phyloP scores from a whole-genome alignment of 2,113 vertebrate genomes.

The Axis porcinus region DNA sequence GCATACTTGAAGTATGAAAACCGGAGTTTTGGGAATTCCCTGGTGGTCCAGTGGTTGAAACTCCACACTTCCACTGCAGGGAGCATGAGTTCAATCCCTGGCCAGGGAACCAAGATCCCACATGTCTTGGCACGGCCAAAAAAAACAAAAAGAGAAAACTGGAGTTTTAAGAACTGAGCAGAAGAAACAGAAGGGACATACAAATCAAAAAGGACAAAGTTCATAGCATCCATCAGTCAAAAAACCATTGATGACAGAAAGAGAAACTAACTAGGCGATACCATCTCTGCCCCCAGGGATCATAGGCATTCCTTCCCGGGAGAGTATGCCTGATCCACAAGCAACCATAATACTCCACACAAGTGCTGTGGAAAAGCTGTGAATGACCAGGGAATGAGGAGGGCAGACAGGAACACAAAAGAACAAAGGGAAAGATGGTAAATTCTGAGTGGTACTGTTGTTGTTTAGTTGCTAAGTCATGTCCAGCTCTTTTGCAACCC shows the following conservation, averaged over 20 bases:
- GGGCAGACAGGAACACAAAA: not conserved
- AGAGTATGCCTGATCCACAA: not conserved
- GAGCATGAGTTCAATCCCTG: too few relatives aligned
- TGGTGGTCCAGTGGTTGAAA: too few relatives aligned
- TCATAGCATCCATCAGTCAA: not conserved
- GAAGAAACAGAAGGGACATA: not conserved
- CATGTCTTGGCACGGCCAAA: too few relatives aligned
- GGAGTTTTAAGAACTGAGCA: not conserved
- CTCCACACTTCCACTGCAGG: too few relatives aligned
- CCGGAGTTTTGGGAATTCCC: not conserved
- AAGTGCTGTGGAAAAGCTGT: not conserved
- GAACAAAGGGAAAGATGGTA: not conserved
- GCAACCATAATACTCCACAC: too few relatives aligned
- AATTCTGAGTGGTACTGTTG: not conserved
- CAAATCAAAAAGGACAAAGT: not conserved
- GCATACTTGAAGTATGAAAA: not conserved
- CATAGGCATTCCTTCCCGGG: accelerated
- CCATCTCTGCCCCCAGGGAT: not conserved
- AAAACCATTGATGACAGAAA: not conserved
- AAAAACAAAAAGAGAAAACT: not conserved
- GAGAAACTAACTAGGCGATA: not conserved
- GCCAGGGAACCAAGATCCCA: too few relatives aligned
- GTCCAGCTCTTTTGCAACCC: not conserved
- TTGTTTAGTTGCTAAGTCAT: not conserved
- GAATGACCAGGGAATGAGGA: too few relatives aligned